phyloP scores from a whole-genome alignment of 2,797 vertebrate genomes.

The Babyrousa celebensis region DNA sequence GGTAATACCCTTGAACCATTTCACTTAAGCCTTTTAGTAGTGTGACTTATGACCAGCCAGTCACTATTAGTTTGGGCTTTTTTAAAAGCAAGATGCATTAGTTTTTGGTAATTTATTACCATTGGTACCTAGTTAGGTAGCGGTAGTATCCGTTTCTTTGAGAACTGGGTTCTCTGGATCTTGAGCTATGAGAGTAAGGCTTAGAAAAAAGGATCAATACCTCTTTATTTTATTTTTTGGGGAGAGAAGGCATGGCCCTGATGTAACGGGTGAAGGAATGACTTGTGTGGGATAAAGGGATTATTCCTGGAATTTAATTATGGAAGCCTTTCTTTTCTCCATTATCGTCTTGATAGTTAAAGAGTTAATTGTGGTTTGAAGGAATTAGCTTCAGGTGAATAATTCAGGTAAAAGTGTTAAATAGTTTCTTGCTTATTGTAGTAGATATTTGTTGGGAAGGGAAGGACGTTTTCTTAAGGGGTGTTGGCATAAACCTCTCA shows the following conservation, averaged over 20 bases:
- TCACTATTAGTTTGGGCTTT: not conserved
- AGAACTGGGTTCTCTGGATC: conserved; percentile 33
- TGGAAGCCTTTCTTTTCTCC: conserved; percentile 63
- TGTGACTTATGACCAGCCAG: conserved; percentile 28
- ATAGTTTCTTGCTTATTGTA: conserved; percentile 29
- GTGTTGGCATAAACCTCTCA: conserved; percentile 46
- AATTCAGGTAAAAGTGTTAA: conserved; percentile 38
- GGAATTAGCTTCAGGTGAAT: conserved; percentile 41
- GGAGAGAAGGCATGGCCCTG: not conserved
- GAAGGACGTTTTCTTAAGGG: conserved; percentile 36
- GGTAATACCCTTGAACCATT: conserved; percentile 46
- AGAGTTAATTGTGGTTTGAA: conserved; percentile 71
- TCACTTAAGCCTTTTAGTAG: conserved; percentile 52
- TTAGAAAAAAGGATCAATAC: conserved; percentile 25
- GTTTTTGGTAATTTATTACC: conserved; percentile 62
- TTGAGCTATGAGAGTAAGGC: conserved; percentile 32
- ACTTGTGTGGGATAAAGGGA: conserved; percentile 34
- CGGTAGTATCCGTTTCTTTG: conserved; percentile 40
- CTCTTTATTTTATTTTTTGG: conserved; percentile 41
- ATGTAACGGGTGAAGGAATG: not conserved
- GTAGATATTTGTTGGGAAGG: conserved; percentile 25
- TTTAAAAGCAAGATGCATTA: conserved; percentile 58
- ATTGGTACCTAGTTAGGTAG: conserved; percentile 12
- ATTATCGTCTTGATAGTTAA: conserved; percentile 35
- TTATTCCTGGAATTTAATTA: conserved; percentile 71